Conservation (phyloP, 2,113 vertebrate genomes). For the Nibea albiflora region DNA sequence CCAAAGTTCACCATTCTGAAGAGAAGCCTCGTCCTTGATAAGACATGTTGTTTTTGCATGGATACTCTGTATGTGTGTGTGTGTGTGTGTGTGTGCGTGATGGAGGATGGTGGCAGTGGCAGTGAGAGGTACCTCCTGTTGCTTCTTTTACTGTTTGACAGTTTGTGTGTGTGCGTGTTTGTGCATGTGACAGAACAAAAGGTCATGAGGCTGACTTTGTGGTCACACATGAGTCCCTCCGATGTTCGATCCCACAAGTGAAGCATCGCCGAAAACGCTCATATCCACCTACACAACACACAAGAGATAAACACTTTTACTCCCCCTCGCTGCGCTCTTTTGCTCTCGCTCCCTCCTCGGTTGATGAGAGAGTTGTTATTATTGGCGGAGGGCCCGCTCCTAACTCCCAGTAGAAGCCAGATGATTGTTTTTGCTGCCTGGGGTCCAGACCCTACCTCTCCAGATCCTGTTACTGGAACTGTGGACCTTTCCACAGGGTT, state of each 20-base stretch:
- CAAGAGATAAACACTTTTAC: conserved; percentile 76
- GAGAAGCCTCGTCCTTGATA: conserved; percentile 42
- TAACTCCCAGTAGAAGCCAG: conserved; percentile 78
- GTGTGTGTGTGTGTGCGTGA: conserved; percentile 16
- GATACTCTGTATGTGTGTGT: background rate
- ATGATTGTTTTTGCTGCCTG: conserved; percentile 84
- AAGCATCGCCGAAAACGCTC: conserved; percentile 48
- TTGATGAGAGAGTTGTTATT: conserved; percentile 83
- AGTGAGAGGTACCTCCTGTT: conserved; percentile 59
- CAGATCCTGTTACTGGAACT: conserved; percentile 77
- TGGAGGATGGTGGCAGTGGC: conserved; percentile 42
- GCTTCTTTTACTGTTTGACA: conserved; percentile 62
- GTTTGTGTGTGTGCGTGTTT: conserved; percentile 57
- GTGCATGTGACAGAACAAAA: conserved; percentile 73
- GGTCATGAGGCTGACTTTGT: conserved; percentile 70
- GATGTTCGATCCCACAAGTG: conserved; percentile 58
- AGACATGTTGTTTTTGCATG: conserved; percentile 3
- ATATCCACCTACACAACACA: conserved; percentile 77
- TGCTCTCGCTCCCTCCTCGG: conserved; percentile 36
- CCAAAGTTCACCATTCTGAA: background rate
- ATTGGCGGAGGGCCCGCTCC: conserved; percentile 77
- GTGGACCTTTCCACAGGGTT: conserved; percentile 61
- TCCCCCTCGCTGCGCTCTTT: conserved; percentile 64
- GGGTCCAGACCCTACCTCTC: conserved; percentile 73
- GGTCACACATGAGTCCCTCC: conserved; percentile 70